Evolutionary conservation across 2,888 invertebrate genomes (phyloP).

Genomic region (Leptarthrus brevirostris): DNA sequence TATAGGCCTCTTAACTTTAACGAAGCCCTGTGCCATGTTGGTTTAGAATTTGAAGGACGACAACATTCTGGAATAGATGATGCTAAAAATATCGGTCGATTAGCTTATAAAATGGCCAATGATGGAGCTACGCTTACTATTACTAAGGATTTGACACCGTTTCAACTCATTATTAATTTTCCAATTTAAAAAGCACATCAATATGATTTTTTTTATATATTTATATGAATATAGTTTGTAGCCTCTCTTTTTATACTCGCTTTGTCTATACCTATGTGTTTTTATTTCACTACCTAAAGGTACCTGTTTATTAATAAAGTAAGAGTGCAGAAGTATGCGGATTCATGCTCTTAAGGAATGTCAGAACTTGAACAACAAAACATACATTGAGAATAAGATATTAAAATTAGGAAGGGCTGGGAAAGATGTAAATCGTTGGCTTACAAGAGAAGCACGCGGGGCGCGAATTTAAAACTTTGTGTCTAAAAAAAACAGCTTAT

Average conservation of each 20-base stretch:
- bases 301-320: no score
- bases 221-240: constrained; percentile 52
- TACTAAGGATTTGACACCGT: constrained; percentile 67
- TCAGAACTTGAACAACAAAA: no score
- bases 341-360: no score
- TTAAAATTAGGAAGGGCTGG: no score
- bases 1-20: constrained; percentile 67
- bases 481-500: no score
- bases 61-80: constrained; percentile 74
- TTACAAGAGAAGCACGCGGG: no score
- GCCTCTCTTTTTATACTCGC: constrained; percentile 51
- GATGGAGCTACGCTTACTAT: constrained; percentile 71
- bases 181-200: constrained; percentile 57
- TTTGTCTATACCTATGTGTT: constrained; percentile 44
- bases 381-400: no score
- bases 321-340: no score
- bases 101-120: constrained; percentile 70
- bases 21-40: constrained; percentile 71
- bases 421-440: no score
- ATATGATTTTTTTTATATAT: constrained; percentile 40
- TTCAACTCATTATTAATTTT: constrained; percentile 64
- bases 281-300: constrained; percentile 15
- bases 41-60: constrained; percentile 71
- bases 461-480: no score
- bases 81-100: constrained; percentile 72